A percentile compares a stretch with the other conserved stretches of the same genome.
Evolutionary conservation across 2,888 invertebrate genomes (phyloP).

Genomic region (Empis livida): DNA sequence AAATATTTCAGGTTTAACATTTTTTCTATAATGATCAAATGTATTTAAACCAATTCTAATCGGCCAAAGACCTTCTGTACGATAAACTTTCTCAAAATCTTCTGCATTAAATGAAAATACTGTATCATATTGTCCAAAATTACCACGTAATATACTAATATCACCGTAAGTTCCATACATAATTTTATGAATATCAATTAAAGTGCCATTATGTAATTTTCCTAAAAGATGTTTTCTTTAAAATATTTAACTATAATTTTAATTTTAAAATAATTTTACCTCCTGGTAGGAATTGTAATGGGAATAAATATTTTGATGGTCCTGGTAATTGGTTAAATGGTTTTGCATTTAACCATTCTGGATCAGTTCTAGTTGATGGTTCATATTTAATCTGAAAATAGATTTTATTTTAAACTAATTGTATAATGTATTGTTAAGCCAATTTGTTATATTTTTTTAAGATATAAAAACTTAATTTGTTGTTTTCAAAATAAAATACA

Average conservation of each 20-base stretch:
- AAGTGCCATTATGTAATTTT: conserved; percentile 18
- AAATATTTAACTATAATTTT: too few relatives aligned
- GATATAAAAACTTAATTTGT: too few relatives aligned
- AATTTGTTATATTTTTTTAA: too few relatives aligned
- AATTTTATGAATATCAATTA: conserved; percentile 20
- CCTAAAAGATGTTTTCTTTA: conserved; percentile 14
- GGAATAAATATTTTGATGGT: conserved; percentile 17
- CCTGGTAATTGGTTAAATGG: conserved; percentile 22
- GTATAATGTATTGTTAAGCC: too few relatives aligned
- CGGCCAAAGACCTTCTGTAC: conserved; percentile 39
- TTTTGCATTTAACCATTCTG: conserved; percentile 23
- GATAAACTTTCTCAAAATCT: conserved; percentile 36
- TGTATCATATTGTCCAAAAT: conserved; percentile 26
- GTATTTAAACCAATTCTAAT: conserved; percentile 33
- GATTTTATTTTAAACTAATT: too few relatives aligned
- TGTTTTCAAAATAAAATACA: too few relatives aligned
- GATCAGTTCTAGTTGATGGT: conserved; percentile 8
- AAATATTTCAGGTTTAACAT: conserved; percentile 32
- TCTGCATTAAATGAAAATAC: conserved; percentile 40
- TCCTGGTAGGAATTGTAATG: conserved; percentile 24
- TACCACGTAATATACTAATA: conserved; percentile 34
- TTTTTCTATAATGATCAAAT: conserved; percentile 34
- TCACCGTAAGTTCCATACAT: conserved; percentile 30
- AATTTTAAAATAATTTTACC: conserved; percentile 14
- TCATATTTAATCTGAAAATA: neutral